These are phyloP conservation scores for Capitella teleta DNA, from an alignment of 1,140 invertebrate species.

Conservation along the genomic window DNA sequence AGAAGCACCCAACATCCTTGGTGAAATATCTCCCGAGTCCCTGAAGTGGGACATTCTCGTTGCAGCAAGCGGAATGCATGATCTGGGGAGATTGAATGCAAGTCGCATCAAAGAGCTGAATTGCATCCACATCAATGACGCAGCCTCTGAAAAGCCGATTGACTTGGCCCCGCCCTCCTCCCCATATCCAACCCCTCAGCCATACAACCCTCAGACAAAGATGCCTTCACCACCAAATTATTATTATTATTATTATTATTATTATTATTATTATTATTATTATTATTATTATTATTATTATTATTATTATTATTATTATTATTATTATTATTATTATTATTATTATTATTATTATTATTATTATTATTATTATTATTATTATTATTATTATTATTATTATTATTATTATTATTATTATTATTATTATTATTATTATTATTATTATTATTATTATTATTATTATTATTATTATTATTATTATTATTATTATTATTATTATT, in stretches of 20 bases:
- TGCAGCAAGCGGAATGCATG: too few species aligned
- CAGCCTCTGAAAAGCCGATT: too few species aligned
- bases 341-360: constrained; percentile 1
- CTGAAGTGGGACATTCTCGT: too few species aligned
- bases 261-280: constrained; percentile 1
- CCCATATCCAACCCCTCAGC: too few species aligned
- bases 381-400: constrained; percentile 1
- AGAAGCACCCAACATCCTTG: too few species aligned
- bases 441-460: constrained; percentile 1
- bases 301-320: constrained; percentile 1
- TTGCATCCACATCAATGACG: too few species aligned
- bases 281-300: constrained; percentile 1
- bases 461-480: constrained; percentile 1
- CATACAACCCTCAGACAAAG: too few species aligned
- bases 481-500: constrained; percentile 1
- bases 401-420: constrained; percentile 1
- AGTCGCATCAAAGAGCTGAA: too few species aligned
- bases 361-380: constrained; percentile 1
- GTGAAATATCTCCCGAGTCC: too few species aligned
- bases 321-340: constrained; percentile 1
- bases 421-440: constrained; percentile 1
- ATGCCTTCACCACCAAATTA: neutral
- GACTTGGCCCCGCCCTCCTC: too few species aligned
- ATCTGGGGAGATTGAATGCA: too few species aligned
- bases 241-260: constrained; percentile 1